phyloP scores from a whole-genome alignment of 2,113 vertebrate species.

The Nesogale talazaci region DNA sequence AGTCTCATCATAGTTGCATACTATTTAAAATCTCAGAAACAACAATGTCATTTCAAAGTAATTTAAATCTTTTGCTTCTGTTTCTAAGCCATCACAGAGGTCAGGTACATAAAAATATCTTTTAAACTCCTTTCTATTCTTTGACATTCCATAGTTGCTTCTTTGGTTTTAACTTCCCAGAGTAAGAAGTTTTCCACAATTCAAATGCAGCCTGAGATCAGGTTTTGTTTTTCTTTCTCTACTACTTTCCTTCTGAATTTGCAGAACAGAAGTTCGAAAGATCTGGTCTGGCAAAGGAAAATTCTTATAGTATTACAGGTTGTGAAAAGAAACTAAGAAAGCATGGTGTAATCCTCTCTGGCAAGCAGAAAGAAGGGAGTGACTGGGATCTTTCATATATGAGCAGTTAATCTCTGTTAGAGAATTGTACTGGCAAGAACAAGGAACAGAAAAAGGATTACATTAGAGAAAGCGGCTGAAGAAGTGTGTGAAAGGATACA shows the following conservation, averaged over 20 bases:
- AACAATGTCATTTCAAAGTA: not conserved
- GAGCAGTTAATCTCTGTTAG: not conserved
- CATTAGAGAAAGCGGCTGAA: not conserved
- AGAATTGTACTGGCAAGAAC: not conserved
- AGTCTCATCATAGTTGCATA: not conserved
- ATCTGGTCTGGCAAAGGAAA: not conserved
- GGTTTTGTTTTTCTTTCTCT: not conserved
- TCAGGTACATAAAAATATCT: no score
- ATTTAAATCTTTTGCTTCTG: no score
- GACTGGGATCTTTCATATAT: not conserved
- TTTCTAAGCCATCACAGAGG: no score
- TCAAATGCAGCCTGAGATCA: not conserved
- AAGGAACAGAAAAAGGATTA: not conserved
- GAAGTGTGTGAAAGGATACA: not conserved
- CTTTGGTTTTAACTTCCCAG: no score
- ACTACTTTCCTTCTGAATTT: not conserved
- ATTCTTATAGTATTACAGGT: not conserved
- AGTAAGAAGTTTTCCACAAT: no score
- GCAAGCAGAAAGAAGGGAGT: not conserved
- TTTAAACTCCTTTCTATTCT: no score
- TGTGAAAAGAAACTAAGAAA: not conserved
- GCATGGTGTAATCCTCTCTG: not conserved
- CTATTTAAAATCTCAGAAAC: not conserved
- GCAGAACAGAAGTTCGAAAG: not conserved
- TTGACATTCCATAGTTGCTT: no score